Evolutionary conservation across 2,888 invertebrate species (phyloP).

Genomic region (Lordiphosa andalusiaca): DNA sequence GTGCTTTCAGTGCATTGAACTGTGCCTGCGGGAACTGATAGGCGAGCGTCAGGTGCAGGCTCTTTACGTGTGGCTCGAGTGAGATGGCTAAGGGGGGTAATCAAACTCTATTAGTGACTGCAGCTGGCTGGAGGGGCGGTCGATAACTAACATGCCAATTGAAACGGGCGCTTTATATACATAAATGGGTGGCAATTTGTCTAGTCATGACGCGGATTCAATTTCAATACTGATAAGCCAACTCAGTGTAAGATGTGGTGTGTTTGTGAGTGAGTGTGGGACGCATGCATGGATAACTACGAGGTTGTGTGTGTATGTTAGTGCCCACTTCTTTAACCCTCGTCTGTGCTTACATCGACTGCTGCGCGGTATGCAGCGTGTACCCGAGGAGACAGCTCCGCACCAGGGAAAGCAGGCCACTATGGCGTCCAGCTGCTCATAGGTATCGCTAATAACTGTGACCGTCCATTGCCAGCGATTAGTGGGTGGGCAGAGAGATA

Average conservation of each 20-base stretch:
- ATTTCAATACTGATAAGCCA: constrained; percentile 22
- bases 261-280: constrained; percentile 1
- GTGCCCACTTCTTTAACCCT: constrained; percentile 2
- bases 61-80: constrained; percentile 90
- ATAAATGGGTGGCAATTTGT: constrained; percentile 4
- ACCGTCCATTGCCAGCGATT: constrained; percentile 42
- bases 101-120: constrained; percentile 48
- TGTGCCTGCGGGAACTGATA: constrained; percentile 90
- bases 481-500: constrained; percentile 45
- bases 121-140: constrained; percentile 1
- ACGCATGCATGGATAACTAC: constrained; percentile 22
- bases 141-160: constrained; percentile 13
- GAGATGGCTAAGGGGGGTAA: constrained; percentile 83
- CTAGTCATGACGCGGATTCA: constrained; percentile 16
- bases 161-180: constrained; percentile 18
- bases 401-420: constrained; percentile 91
- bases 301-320: neutral
- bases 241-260: constrained; percentile 21
- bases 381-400: constrained; percentile 82
- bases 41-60: constrained; percentile 92
- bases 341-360: constrained; percentile 83
- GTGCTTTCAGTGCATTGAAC: constrained; percentile 86
- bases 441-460: constrained; percentile 83
- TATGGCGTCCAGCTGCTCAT: constrained; percentile 88
- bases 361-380: constrained; percentile 84